A percentile compares a stretch with the other conserved stretches of the same genome.
phyloP scores from a whole-genome alignment of 2,113 vertebrate species.

The Tringa solitaria region DNA sequence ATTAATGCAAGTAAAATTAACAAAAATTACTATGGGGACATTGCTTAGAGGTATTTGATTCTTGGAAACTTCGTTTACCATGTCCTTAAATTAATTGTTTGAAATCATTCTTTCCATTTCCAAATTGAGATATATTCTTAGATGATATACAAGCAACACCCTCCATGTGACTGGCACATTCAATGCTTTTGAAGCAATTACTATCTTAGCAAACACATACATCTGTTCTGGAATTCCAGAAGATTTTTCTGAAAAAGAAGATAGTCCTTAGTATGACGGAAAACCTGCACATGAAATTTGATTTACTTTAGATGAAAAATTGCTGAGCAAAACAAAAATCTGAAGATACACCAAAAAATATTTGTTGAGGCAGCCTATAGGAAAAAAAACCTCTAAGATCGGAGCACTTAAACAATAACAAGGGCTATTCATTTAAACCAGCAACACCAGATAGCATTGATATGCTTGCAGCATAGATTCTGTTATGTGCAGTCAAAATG shows the following conservation, averaged over 20 bases:
- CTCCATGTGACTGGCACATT: neutral
- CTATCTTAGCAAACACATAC: neutral
- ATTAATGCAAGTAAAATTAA: neutral
- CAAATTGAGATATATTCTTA: neutral
- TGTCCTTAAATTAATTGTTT: neutral
- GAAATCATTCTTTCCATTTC: neutral
- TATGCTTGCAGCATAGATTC: neutral
- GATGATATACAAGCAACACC: neutral
- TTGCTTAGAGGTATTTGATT: neutral
- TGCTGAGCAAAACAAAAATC: neutral
- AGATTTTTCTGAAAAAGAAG: neutral
- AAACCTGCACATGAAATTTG: neutral
- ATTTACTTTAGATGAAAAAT: neutral
- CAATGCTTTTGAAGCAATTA: neutral
- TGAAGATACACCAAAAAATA: neutral
- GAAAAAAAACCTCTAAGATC: neutral
- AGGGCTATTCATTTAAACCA: neutral
- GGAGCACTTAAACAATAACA: neutral
- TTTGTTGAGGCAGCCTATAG: neutral
- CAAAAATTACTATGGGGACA: neutral
- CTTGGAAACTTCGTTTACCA: neutral
- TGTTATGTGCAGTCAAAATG: neutral
- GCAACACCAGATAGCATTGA: neutral
- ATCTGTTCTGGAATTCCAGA: neutral
- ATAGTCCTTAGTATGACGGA: neutral